These are phyloP conservation scores for Piliocolobus tephrosceles DNA, from an alignment of 2,113 vertebrate species.

Conservation along the genomic window DNA sequence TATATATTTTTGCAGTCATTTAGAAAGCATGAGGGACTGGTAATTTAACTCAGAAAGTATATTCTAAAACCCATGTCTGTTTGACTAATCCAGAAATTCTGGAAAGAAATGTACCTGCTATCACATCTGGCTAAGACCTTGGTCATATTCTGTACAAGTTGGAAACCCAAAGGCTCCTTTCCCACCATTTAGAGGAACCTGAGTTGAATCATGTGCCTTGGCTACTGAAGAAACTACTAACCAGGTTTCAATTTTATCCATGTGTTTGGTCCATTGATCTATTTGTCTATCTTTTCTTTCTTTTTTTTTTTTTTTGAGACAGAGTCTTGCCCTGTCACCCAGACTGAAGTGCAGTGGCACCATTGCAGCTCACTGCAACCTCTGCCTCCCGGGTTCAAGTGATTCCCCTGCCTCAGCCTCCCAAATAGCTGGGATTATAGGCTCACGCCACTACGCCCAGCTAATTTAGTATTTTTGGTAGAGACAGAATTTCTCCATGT, in stretches of 20 bases:
- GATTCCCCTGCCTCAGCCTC: too few relatives aligned
- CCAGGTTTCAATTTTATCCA: neutral
- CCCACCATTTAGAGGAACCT: neutral
- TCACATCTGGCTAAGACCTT: neutral
- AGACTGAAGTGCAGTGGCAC: too few relatives aligned
- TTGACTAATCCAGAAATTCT: neutral
- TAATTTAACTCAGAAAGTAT: neutral
- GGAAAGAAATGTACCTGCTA: too few relatives aligned
- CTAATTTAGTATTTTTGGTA: too few relatives aligned
- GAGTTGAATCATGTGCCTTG: neutral
- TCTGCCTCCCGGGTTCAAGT: too few relatives aligned
- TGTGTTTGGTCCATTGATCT: neutral
- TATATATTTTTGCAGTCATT: neutral
- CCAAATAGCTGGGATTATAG: too few relatives aligned
- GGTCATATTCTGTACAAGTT: neutral
- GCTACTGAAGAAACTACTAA: neutral
- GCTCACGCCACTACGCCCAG: accelerated
- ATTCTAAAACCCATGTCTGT: neutral
- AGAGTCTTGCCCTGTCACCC: too few relatives aligned
- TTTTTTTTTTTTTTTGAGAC: too few relatives aligned
- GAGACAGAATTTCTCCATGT: too few relatives aligned
- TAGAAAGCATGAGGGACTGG: neutral
- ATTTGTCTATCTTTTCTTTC: too few relatives aligned
- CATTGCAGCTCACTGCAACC: too few relatives aligned
- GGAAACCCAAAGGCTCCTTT: neutral